Evolutionary conservation across 2,888 invertebrate genomes (phyloP).

Genomic region (Shargacucullia verbasci): DNA sequence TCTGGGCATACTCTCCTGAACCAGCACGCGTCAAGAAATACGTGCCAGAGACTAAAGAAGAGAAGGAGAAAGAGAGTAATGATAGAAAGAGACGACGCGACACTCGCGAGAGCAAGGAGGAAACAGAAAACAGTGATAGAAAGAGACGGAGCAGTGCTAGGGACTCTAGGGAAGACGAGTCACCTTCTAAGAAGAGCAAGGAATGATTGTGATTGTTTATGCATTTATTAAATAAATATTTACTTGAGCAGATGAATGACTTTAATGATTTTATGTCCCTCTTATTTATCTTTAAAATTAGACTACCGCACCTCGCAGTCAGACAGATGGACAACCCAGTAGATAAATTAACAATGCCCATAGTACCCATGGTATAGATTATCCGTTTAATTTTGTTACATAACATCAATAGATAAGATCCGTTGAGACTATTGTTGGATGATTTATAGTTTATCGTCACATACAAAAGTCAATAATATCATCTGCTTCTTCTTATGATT

Average conservation of each 20-base stretch:
- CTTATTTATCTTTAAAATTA: no score
- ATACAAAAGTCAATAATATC: no score
- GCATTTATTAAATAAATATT: conserved; percentile 53
- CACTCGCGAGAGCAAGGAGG: conserved; percentile 67
- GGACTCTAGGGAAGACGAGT: conserved; percentile 61
- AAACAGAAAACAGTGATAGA: conserved; percentile 37
- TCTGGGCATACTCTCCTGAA: conserved; percentile 94
- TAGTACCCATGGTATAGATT: no score
- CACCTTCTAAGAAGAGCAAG: conserved; percentile 74
- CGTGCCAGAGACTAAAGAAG: conserved; percentile 72
- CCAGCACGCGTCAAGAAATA: conserved; percentile 90
- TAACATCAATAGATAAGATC: no score
- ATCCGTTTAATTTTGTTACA: no score
- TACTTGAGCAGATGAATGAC: conserved; percentile 2
- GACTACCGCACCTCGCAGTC: no score
- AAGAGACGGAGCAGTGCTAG: conserved; percentile 65
- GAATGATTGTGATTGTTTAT: conserved; percentile 59
- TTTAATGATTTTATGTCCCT: conserved; percentile 6
- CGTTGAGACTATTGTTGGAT: no score
- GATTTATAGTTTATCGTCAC: no score
- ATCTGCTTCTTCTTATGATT: no score
- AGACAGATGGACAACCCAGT: no score
- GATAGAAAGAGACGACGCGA: conserved; percentile 71
- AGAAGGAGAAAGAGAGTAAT: conserved; percentile 47
- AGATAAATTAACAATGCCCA: no score